Conservation (phyloP, 2,113 vertebrate species). For the Strix uralensis region DNA sequence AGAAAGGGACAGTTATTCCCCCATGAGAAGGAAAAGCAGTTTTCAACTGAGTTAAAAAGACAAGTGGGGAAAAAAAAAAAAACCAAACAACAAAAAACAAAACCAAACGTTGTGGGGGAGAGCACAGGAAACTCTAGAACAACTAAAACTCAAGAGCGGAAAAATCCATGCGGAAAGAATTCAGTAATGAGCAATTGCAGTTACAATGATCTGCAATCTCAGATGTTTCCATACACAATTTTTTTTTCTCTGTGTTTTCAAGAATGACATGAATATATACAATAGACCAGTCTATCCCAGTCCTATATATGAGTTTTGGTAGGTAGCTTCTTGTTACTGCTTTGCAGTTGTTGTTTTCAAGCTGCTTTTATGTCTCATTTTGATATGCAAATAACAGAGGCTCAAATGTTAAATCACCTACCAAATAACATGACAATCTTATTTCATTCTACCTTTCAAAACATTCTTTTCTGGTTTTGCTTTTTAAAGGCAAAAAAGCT, state of each 20-base stretch:
- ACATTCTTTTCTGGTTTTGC: not conserved
- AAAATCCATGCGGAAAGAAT: not conserved
- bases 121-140: not conserved
- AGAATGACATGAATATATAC: not conserved
- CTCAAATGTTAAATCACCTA: conserved; percentile 29
- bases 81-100: not conserved
- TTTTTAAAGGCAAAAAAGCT: not conserved
- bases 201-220: not conserved
- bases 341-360: conserved; percentile 24
- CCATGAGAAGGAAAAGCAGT: not conserved
- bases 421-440: conserved; percentile 10
- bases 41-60: not conserved
- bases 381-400: conserved; percentile 52
- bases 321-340: not conserved
- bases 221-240: not conserved
- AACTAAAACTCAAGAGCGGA: not conserved
- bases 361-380: conserved; percentile 43
- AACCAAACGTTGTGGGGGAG: not conserved
- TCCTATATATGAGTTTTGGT: not conserved
- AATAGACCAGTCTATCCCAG: not conserved
- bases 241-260: not conserved
- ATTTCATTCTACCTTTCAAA: conserved; percentile 32
- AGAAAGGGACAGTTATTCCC: not conserved
- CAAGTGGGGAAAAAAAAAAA: not conserved
- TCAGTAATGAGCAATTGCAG: not conserved